These are phyloP conservation scores for Chymomyza procnemis DNA, from an alignment of 2,888 invertebrate species.

Conservation along the genomic window DNA sequence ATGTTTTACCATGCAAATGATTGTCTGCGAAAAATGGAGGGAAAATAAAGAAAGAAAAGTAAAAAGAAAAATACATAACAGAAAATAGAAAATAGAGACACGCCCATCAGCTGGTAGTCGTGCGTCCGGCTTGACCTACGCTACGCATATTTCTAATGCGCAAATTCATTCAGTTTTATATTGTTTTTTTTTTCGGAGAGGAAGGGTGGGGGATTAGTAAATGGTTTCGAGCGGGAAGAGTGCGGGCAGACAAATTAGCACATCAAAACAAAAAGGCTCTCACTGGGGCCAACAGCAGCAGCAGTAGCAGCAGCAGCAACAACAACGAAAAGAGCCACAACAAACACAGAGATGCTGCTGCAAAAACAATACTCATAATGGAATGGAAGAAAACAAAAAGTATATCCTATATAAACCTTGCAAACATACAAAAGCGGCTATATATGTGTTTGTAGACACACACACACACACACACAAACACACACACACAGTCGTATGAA, in stretches of 20 bases:
- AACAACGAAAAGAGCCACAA: slow-evolving; percentile 13
- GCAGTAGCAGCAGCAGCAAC: slow-evolving; percentile 27
- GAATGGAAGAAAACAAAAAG: slow-evolving; percentile 1
- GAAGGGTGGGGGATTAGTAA: neutral
- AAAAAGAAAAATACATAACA: neutral
- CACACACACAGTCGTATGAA: neutral
- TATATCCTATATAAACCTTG: neutral
- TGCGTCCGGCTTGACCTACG: slow-evolving; percentile 60
- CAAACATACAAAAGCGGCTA: neutral
- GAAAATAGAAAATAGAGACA: neutral
- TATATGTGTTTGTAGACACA: slow-evolving; percentile 2
- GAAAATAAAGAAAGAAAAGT: neutral
- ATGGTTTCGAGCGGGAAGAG: neutral
- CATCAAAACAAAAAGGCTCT: slow-evolving; percentile 60
- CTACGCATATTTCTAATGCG: slow-evolving; percentile 59
- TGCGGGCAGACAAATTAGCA: slow-evolving; percentile 56
- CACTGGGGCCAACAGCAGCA: slow-evolving; percentile 21
- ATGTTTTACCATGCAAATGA: slow-evolving; percentile 23
- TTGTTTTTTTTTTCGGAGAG: no score
- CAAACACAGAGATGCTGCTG: neutral
- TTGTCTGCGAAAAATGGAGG: neutral
- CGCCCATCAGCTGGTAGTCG: neutral
- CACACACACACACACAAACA: slow-evolving; percentile 4
- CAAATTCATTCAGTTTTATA: slow-evolving; percentile 37
- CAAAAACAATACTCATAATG: slow-evolving; percentile 35